phyloP scores from a whole-genome alignment of 2,113 vertebrate genomes.

The Saccopteryx bilineata region DNA sequence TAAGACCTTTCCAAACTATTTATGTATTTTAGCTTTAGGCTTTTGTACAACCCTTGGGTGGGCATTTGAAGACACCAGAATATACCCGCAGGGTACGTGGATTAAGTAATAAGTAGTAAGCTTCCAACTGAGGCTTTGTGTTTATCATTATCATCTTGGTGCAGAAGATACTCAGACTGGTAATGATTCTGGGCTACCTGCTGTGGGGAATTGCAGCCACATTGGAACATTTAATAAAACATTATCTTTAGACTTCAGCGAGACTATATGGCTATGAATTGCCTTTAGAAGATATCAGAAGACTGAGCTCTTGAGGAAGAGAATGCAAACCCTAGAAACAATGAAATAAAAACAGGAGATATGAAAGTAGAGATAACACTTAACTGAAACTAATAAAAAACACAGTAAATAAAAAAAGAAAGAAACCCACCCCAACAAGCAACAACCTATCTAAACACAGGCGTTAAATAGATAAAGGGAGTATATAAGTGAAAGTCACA shows the following conservation, averaged over 20 bases:
- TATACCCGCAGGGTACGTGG: constrained; percentile 77
- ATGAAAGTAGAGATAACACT: constrained; percentile 76
- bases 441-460: neutral
- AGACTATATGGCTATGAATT: constrained; percentile 80
- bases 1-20: constrained; percentile 84
- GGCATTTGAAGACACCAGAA: constrained; percentile 87
- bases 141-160: constrained; percentile 87
- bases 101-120: constrained; percentile 85
- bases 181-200: constrained; percentile 88
- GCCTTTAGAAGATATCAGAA: constrained; percentile 80
- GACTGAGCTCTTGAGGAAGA: constrained; percentile 68
- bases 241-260: constrained; percentile 85
- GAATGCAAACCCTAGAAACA: constrained; percentile 76
- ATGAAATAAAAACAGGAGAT: constrained; percentile 83
- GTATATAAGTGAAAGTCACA: constrained; percentile 71
- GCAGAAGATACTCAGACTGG: constrained; percentile 87
- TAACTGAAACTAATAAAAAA: constrained; percentile 76
- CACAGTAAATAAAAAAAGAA: constrained; percentile 63
- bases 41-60: constrained; percentile 85
- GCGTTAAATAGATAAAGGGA: constrained; percentile 20
- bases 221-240: constrained; percentile 88
- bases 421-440: neutral
- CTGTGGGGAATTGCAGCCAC: constrained; percentile 87
- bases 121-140: constrained; percentile 81
- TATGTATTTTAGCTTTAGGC: constrained; percentile 83